Base-by-base conservation (phyloP, 2,113 vertebrate species). In the Sciurus niger region DNA sequence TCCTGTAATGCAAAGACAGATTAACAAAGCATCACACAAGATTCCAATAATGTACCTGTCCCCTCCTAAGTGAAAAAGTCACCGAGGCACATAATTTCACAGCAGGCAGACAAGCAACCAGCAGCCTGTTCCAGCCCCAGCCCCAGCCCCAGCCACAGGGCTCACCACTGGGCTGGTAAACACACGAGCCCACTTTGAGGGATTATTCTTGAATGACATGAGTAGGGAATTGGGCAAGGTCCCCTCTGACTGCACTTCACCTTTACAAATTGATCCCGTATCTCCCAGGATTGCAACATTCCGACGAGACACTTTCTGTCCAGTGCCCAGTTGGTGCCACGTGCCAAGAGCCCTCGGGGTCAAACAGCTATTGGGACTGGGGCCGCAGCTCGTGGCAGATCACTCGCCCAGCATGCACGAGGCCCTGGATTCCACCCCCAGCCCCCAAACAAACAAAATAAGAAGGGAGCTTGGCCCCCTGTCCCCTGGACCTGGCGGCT, bases 111-210 rank as follows among this genome's bases (percentile, higher is more conserved):
- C 65, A 48, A 34, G 78, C 1, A 5, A 18, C 72, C 6, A 3
- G 5, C 8, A 10, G n/a, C 9, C 5, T 48, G 67, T 43, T 76
- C 12, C 24, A 0, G 0, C 28, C 30, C 4, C 1, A 16, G 70
- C 24, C 30, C 4, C 1, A 12, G 63, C 20, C 24, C 28, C 46
- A 2, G 40, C 40, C 40, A 40, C 40, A 0, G 2, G 73, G 10
- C 17, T 30, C 24, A 9, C 7, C 3, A 0, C 63, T 43, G 28
- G 58, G 55, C 20, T 11, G n/a, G n/a, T 82, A 6, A 68, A 40
- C 2, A 25, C 63, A 3, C 12, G 4, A 1, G 0, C 37, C 79
- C 63, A 9, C 43, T 46, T 86, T 43, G 83, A n/a, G 2, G 37
- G 34, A 46, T 10, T 40, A 8, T 22, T 20, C 82, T 84, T 43